A percentile compares a stretch with the other conserved stretches of the same genome.
Evolutionary conservation across 2,888 invertebrate genomes (phyloP).

Genomic region (Pelosia muscerda): DNA sequence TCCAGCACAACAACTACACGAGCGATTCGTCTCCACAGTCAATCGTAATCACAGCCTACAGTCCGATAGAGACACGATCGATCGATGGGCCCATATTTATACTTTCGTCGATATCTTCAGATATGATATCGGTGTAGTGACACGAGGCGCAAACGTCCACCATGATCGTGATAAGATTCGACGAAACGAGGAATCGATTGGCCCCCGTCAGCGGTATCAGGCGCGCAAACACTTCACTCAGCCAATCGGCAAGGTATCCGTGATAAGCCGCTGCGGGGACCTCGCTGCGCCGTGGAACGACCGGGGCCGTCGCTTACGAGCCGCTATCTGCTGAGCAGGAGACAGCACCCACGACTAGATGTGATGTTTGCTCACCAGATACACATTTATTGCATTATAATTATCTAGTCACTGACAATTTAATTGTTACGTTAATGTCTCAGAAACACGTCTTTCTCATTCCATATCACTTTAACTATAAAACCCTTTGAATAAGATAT

Average conservation of each 20-base stretch:
- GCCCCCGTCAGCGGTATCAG: slow-evolving; percentile 75
- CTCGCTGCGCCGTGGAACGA: slow-evolving; percentile 58
- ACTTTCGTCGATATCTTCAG: slow-evolving; percentile 84
- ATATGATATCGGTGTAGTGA: slow-evolving; percentile 82
- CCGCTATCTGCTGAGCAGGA: slow-evolving; percentile 71
- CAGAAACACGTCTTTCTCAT: slow-evolving; percentile 6
- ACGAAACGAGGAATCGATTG: slow-evolving; percentile 81
- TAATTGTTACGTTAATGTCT: slow-evolving; percentile 57
- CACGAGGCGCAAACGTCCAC: slow-evolving; percentile 82
- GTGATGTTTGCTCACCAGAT: slow-evolving; percentile 78
- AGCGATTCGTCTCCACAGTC: slow-evolving; percentile 61
- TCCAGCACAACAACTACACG: slow-evolving; percentile 59
- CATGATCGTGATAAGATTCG: slow-evolving; percentile 84
- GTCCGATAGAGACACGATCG: slow-evolving; percentile 85
- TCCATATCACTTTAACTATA: background rate
- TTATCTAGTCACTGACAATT: slow-evolving; percentile 71
- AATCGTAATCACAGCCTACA: slow-evolving; percentile 77
- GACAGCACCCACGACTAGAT: slow-evolving; percentile 68
- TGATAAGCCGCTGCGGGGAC: slow-evolving; percentile 71
- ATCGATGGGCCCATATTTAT: slow-evolving; percentile 87
- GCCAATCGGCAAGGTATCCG: slow-evolving; percentile 77
- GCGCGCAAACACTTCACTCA: slow-evolving; percentile 82
- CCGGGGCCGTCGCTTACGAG: slow-evolving; percentile 63
- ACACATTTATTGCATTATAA: slow-evolving; percentile 82
- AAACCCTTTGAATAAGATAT: background rate